Percentiles rank a stretch among this genome's conserved stretches.
phyloP scores from a whole-genome alignment of 2,888 invertebrate genomes.

The Dicycla oo region DNA sequence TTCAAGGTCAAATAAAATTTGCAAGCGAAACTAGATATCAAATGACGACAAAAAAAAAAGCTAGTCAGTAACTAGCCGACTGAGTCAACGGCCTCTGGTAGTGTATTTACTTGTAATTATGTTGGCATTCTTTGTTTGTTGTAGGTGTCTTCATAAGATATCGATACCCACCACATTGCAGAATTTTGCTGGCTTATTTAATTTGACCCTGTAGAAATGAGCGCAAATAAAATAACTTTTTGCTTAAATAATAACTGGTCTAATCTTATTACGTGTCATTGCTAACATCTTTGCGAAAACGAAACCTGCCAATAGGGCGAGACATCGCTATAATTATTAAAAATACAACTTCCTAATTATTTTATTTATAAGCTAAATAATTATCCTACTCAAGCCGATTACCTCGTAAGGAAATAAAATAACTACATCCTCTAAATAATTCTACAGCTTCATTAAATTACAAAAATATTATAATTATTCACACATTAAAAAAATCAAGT shows the following conservation, averaged over 20 bases:
- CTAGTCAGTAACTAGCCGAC: no score
- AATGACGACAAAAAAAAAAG: no score
- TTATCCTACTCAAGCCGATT: constrained; percentile 37
- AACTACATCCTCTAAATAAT: constrained; percentile 22
- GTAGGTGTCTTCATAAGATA: no score
- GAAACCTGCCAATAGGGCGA: constrained; percentile 39
- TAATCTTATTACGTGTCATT: constrained; percentile 12
- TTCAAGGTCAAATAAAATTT: no score
- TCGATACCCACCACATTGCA: neutral
- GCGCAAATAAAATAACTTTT: neutral
- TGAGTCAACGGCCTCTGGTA: no score
- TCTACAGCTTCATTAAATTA: constrained; percentile 36
- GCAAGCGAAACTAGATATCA: no score
- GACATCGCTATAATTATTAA: neutral
- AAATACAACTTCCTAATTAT: constrained; percentile 15
- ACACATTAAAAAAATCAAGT: constrained; percentile 52
- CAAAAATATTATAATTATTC: constrained; percentile 57
- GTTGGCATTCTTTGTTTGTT: no score
- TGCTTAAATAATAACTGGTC: neutral
- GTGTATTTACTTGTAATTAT: no score
- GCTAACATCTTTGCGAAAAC: constrained; percentile 25
- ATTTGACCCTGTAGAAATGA: neutral
- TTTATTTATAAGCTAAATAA: constrained; percentile 18
- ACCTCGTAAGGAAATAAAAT: neutral
- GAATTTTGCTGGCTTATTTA: no score